A percentile compares a stretch with the other conserved stretches of the same genome.
Conservation (phyloP, 2,113 vertebrate species). For the Bubo scandiacus region DNA sequence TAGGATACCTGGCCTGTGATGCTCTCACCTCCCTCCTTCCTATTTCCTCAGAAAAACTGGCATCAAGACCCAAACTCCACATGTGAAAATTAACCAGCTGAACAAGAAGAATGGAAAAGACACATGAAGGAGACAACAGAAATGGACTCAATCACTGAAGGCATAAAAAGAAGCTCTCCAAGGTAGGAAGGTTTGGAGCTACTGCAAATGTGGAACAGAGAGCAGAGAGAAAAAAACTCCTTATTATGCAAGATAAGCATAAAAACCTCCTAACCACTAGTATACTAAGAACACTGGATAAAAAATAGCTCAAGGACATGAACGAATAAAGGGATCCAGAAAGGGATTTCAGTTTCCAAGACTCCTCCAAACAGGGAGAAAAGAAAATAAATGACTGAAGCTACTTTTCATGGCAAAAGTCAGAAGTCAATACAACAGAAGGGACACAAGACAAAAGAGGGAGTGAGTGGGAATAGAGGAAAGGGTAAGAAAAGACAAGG, state of each 20-base stretch:
- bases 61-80: neutral
- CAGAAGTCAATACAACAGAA: neutral
- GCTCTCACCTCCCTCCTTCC: neutral
- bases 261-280: neutral
- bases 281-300: neutral
- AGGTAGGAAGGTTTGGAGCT: neutral
- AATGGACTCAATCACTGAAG: neutral
- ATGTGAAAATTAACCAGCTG: neutral
- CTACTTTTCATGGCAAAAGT: neutral
- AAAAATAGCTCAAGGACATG: neutral
- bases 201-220: neutral
- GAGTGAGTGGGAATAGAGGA: neutral
- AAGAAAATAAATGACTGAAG: neutral
- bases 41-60: neutral
- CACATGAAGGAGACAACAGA: neutral
- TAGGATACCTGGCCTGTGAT: neutral
- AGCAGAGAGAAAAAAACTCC: neutral
- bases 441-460: neutral
- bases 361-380: neutral
- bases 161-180: neutral
- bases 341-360: neutral
- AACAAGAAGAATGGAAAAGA: neutral
- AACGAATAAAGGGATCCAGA: neutral
- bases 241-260: neutral
- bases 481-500: neutral